These are phyloP conservation scores for Aphodius sticticus DNA, from an alignment of 2,888 invertebrate genomes.

Conservation along the genomic window DNA sequence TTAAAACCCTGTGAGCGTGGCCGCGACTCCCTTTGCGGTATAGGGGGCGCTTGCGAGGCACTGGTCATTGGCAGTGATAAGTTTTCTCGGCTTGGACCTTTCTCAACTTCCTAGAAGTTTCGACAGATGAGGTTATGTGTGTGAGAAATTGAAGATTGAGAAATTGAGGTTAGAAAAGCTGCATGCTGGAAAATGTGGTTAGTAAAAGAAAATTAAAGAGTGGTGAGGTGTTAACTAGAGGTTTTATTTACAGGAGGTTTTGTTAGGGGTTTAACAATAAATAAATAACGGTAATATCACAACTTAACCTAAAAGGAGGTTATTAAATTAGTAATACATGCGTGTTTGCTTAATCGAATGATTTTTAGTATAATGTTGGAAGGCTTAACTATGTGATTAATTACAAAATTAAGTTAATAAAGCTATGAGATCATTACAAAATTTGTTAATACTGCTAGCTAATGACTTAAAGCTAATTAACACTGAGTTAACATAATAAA, in stretches of 20 bases:
- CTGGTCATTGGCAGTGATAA: slow-evolving; percentile 57
- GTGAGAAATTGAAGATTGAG: background rate
- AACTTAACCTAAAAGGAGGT: background rate
- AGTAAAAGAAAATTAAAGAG: background rate
- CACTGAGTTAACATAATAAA: no score
- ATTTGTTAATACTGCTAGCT: background rate
- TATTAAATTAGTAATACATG: background rate
- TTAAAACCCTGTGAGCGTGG: slow-evolving; percentile 38
- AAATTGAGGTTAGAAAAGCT: background rate
- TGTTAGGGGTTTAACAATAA: background rate
- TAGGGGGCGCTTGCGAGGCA: slow-evolving; percentile 63
- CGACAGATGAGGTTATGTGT: background rate
- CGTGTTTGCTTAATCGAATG: background rate
- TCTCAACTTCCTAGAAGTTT: slow-evolving; percentile 48
- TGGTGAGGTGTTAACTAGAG: background rate
- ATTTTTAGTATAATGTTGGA: background rate
- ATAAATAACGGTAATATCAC: background rate
- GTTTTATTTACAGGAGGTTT: background rate
- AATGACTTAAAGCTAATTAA: background rate
- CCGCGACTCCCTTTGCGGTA: slow-evolving; percentile 66
- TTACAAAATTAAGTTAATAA: no score
- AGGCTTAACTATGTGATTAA: background rate
- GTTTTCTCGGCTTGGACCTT: slow-evolving; percentile 55
- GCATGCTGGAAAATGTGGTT: background rate
- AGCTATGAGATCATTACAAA: background rate